Base-by-base conservation (phyloP, 2,888 invertebrate genomes). In the Bembecia ichneumoniformis region DNA sequence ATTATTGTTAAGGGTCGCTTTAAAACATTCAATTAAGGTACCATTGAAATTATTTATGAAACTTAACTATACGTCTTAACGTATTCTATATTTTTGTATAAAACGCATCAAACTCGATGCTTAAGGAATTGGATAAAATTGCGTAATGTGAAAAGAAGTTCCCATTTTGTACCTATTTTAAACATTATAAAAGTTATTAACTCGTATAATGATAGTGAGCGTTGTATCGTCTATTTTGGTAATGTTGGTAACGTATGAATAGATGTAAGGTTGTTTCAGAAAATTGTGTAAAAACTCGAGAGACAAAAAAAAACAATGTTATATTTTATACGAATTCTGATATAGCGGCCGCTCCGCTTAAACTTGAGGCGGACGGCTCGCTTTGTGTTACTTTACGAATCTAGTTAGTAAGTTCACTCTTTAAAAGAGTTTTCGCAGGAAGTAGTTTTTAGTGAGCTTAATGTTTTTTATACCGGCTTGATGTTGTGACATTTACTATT, bases 381-480 rank as follows among this genome's bases (percentile, higher is more conserved):
- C 60, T 66, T 68, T 67, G 76, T 78, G 79, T 86, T 86, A 84
- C 66, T 82, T 81, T 81, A 84, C 83, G 83, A 82, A 77, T 57
- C 55, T 86, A 86, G 82, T 60, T 53, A 65, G 74, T 87, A 87
- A 87, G 87, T 81, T 76, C 73, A 70, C 87, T 87, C 87, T 87
- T 86, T 74, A 76, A 87, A 88, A 88, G 87, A 86, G 87, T 81
- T 77, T 83, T 82, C 77, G 82, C 82, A 86, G 82, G 82, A 82
- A 86, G 86, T 86, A 86, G 84, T 75, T 79, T 28, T 78, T 84
- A 81, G 77, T 86, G 87, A 81, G 87, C 87, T 87, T 88, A 88
- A 86, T 84, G 87, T 86, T 88, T 88, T 79, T 88, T 88, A 87
- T 87, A 88, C 87, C 74, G 79, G 88, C 87, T 87, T 87, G 83